Percentiles rank a stretch among this genome's conserved stretches.
These are phyloP conservation scores for Nettapus auritus DNA, from an alignment of 2,113 vertebrate genomes.

Conservation along the genomic window DNA sequence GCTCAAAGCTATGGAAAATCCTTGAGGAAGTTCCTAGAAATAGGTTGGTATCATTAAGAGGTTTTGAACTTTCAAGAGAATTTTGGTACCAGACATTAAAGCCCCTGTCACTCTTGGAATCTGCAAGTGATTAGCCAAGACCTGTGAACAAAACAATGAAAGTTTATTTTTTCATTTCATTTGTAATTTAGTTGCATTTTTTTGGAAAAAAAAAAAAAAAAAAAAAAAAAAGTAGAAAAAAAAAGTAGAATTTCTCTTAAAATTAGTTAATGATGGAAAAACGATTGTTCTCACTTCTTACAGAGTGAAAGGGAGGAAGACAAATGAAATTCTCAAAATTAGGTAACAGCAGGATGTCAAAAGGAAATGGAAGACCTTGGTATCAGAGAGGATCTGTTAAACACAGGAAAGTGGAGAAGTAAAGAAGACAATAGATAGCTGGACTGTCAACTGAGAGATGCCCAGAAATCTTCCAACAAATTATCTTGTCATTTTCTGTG, in stretches of 20 bases:
- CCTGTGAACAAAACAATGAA: not conserved
- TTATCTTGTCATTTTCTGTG: not conserved
- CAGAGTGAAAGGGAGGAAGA: not conserved
- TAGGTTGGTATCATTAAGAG: not conserved
- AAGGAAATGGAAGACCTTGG: not conserved
- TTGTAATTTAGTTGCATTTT: not conserved
- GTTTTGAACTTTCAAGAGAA: conserved; percentile 7
- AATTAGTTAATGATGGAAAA: not conserved
- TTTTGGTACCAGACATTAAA: not conserved
- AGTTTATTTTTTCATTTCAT: not conserved
- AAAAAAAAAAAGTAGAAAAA: not conserved
- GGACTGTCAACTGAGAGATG: not conserved
- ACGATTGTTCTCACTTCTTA: not conserved
- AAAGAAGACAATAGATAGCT: not conserved
- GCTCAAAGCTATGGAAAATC: conserved; percentile 19
- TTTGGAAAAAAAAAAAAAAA: not conserved
- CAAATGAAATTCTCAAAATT: not conserved
- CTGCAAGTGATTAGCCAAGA: not conserved
- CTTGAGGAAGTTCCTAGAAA: conserved; percentile 36
- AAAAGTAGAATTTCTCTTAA: not conserved
- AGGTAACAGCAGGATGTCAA: not conserved
- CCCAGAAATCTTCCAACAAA: not conserved
- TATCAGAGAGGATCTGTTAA: not conserved
- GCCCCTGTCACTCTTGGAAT: not conserved
- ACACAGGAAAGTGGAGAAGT: not conserved